These are phyloP conservation scores for Eptatretus burgeri DNA, from an alignment of 2,113 vertebrate species.

Conservation along the genomic window DNA sequence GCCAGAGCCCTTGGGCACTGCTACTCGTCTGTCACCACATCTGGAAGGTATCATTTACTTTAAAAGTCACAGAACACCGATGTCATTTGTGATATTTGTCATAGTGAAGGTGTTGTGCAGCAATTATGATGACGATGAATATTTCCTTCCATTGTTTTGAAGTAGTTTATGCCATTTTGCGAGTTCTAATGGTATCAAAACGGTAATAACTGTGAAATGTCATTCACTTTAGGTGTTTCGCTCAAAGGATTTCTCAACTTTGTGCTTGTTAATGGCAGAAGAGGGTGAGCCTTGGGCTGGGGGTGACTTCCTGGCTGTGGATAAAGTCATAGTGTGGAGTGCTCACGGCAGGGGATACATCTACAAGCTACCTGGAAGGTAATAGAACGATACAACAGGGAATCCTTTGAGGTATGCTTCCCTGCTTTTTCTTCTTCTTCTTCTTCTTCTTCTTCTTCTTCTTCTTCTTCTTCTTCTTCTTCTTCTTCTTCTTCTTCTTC, in stretches of 20 bases:
- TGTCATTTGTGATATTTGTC: neutral
- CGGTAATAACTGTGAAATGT: neutral
- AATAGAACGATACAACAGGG: too few relatives aligned
- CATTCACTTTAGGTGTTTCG: neutral
- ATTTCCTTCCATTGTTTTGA: neutral
- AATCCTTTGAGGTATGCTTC: too few relatives aligned
- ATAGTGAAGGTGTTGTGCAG: neutral
- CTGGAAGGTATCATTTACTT: neutral
- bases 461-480: too few relatives aligned
- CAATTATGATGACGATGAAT: neutral
- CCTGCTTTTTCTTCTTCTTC: too few relatives aligned
- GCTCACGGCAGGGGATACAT: neutral
- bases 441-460: too few relatives aligned
- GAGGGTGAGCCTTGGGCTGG: neutral
- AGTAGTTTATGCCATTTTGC: neutral
- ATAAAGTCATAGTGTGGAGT: conserved; percentile 2
- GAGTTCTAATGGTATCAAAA: neutral
- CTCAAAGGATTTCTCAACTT: neutral
- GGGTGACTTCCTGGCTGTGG: conserved; percentile 1
- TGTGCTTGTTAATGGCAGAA: neutral
- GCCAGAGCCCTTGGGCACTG: neutral
- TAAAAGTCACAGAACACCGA: neutral
- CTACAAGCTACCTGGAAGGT: conserved; percentile 4
- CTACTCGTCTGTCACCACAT: conserved; percentile 3
- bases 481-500: too few relatives aligned